Evolutionary conservation across 1,140 invertebrate genomes (phyloP).

Genomic region (Drosophila watanabei): DNA sequence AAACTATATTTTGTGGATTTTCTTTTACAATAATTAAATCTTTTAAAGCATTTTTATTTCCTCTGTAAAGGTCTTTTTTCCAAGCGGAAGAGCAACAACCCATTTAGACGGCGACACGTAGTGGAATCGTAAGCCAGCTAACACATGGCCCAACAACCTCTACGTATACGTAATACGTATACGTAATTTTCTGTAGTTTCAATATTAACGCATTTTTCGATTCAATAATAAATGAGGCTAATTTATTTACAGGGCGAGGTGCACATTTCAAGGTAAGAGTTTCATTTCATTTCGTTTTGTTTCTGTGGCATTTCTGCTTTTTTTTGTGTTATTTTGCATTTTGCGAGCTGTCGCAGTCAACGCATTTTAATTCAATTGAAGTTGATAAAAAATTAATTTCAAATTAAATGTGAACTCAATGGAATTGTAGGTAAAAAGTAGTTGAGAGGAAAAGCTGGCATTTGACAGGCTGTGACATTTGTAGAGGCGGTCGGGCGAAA

Average conservation of each 20-base stretch:
- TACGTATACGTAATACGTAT: slow-evolving; percentile 18
- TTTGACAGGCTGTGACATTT: slow-evolving; percentile 49
- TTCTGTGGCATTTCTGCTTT: not conserved
- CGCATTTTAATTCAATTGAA: slow-evolving; percentile 76
- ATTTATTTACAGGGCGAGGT: slow-evolving; percentile 65
- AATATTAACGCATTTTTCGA: slow-evolving; percentile 71
- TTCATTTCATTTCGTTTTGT: slow-evolving; percentile 13
- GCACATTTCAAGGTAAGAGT: slow-evolving; percentile 14
- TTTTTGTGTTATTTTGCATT: not conserved
- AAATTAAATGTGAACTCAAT: slow-evolving; percentile 80
- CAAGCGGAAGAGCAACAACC: not conserved
- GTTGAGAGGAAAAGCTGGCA: slow-evolving; percentile 17
- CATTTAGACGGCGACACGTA: slow-evolving; percentile 31
- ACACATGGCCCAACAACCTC: slow-evolving; percentile 24
- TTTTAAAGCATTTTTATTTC: not conserved
- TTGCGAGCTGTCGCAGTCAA: slow-evolving; percentile 31
- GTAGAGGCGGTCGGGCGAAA: not conserved
- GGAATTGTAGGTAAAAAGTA: slow-evolving; percentile 56
- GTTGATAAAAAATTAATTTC: slow-evolving; percentile 79
- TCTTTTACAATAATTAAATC: not conserved
- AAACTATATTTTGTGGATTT: not conserved
- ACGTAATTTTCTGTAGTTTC: slow-evolving; percentile 30
- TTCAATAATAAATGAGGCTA: slow-evolving; percentile 68
- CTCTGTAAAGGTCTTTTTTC: not conserved
- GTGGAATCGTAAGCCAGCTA: slow-evolving; percentile 25